Conservation (phyloP, 2,888 invertebrate species). For the Odiellus spinosus region DNA sequence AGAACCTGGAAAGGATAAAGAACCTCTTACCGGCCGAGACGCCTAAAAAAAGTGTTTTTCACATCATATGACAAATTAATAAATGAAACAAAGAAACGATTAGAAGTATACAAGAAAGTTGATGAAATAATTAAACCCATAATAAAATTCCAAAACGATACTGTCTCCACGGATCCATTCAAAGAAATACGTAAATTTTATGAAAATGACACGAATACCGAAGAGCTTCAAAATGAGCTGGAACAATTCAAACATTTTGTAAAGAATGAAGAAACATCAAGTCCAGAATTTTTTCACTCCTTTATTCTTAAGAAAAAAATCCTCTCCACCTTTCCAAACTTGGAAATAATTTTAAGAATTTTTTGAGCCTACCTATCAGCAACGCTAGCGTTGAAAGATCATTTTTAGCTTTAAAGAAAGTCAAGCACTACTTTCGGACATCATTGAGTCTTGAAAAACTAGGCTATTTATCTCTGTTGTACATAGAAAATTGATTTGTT, state of each 20-base stretch:
- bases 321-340: neutral
- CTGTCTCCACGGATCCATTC: neutral
- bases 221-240: neutral
- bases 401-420: neutral
- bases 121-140: neutral
- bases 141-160: neutral
- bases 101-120: neutral
- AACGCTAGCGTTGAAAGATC: neutral
- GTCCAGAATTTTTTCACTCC: neutral
- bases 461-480: neutral
- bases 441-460: conserved; percentile 4
- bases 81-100: neutral
- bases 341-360: neutral
- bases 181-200: neutral
- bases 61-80: neutral
- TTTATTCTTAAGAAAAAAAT: neutral
- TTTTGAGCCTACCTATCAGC: neutral
- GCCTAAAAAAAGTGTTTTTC: neutral
- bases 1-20: neutral
- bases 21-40: neutral
- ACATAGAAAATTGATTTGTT: neutral
- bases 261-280: neutral
- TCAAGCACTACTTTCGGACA: neutral
- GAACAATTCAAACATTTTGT: neutral
- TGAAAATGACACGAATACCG: neutral